Evolutionary conservation across 2,888 invertebrate species (phyloP).

Genomic region (Itoplectis maculator): DNA sequence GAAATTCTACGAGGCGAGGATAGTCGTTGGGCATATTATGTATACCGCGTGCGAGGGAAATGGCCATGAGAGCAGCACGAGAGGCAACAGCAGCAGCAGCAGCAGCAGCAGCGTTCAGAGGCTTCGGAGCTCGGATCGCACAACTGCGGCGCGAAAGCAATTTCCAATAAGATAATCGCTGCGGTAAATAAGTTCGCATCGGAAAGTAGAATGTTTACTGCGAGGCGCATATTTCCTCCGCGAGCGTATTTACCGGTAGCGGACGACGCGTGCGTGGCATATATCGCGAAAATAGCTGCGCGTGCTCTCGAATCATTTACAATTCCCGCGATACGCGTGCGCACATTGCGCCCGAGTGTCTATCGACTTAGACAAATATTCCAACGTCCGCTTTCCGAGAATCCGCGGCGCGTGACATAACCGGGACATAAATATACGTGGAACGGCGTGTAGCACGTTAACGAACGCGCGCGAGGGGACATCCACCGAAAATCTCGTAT

Average conservation of each 20-base stretch:
- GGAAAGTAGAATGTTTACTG: conserved; percentile 42
- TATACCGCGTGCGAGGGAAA: conserved; percentile 39
- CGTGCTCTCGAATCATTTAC: conserved; percentile 4
- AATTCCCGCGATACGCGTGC: neutral
- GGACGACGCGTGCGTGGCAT: conserved; percentile 21
- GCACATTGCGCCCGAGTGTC: conserved; percentile 8
- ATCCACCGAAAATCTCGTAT: conserved; percentile 5
- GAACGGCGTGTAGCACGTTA: neutral
- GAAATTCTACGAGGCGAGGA: conserved; percentile 46
- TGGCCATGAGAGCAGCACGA: conserved; percentile 26
- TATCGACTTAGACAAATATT: conserved; percentile 1
- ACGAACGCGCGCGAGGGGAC: neutral
- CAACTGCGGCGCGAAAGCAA: conserved; percentile 10
- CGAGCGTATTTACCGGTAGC: conserved; percentile 22
- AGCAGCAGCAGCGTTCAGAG: no score
- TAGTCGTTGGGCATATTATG: conserved; percentile 11
- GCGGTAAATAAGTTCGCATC: conserved; percentile 42
- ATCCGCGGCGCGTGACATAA: neutral
- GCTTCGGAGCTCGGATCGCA: neutral
- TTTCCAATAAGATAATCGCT: conserved; percentile 42
- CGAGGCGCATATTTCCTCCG: conserved; percentile 37
- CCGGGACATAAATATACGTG: neutral
- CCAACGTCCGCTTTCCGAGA: neutral
- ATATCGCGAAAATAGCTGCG: conserved; percentile 14
- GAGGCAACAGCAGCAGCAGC: no score